These are phyloP conservation scores for Phataginus tetradactyla DNA, from an alignment of 2,797 vertebrate genomes.

Conservation along the genomic window DNA sequence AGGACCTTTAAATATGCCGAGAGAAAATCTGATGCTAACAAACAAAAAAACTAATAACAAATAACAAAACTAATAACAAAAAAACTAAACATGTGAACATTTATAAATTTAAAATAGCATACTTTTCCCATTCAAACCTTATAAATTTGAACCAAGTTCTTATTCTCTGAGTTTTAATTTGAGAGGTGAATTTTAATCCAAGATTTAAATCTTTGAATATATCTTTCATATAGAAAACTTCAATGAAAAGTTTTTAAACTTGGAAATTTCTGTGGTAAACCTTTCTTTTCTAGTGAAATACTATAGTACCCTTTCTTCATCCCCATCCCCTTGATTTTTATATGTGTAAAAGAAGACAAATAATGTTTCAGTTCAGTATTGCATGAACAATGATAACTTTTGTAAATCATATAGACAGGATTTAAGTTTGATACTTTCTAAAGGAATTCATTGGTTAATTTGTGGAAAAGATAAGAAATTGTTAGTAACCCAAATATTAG, in stretches of 20 bases:
- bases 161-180: constrained; percentile 41
- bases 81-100: neutral
- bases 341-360: neutral
- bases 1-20: constrained; percentile 24
- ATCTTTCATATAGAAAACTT: constrained; percentile 58
- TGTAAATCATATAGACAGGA: constrained; percentile 44
- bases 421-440: constrained; percentile 54
- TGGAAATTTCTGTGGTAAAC: constrained; percentile 46
- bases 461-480: constrained; percentile 27
- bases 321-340: constrained; percentile 1
- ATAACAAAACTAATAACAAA: neutral
- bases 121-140: constrained; percentile 25
- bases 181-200: constrained; percentile 45
- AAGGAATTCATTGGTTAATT: constrained; percentile 42
- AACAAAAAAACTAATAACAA: neutral
- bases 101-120: constrained; percentile 30
- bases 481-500: constrained; percentile 7
- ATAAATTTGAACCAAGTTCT: constrained; percentile 64
- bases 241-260: constrained; percentile 58
- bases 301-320: neutral
- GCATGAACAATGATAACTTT: constrained; percentile 44
- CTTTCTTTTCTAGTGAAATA: constrained; percentile 54
- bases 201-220: constrained; percentile 66
- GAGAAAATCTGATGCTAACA: constrained; percentile 57
- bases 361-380: neutral